Conservation (phyloP, 2,888 invertebrate genomes). For the Luperina nickerlii region DNA sequence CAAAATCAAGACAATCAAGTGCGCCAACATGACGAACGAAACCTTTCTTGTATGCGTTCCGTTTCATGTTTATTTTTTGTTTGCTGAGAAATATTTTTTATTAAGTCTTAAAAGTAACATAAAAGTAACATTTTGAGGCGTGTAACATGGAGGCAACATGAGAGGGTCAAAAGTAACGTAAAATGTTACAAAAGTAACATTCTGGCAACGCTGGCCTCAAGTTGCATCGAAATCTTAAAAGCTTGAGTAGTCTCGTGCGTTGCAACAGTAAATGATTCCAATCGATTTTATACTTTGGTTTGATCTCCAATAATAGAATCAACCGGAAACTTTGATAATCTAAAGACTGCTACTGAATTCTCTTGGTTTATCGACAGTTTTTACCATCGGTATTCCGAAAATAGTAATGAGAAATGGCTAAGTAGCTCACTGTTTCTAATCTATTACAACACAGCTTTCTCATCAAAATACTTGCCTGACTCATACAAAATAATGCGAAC, state of each 20-base stretch:
- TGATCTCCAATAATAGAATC: conserved; percentile 23
- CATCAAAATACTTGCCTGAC: conserved; percentile 42
- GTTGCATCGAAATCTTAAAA: conserved; percentile 15
- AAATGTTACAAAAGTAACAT: too few relatives aligned
- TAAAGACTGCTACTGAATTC: conserved; percentile 1
- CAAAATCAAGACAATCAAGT: too few relatives aligned
- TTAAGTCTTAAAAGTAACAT: too few relatives aligned
- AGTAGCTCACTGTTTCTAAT: conserved; percentile 18
- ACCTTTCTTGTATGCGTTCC: too few relatives aligned
- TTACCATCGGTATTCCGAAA: neutral
- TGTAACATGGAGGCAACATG: too few relatives aligned
- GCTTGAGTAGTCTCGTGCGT: neutral
- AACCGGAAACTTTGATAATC: neutral
- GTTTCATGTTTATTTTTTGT: too few relatives aligned
- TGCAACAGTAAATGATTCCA: conserved; percentile 11
- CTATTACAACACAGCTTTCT: conserved; percentile 12
- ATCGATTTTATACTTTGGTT: neutral
- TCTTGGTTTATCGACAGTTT: neutral
- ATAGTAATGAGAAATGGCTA: conserved; percentile 7
- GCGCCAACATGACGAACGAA: too few relatives aligned
- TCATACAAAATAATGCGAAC: conserved; percentile 48
- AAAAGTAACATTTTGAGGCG: too few relatives aligned
- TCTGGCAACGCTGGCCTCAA: too few relatives aligned
- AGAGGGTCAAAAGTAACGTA: too few relatives aligned
- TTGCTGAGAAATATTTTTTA: too few relatives aligned